These are phyloP conservation scores for Phragmatobia fuliginosa DNA, from an alignment of 2,888 invertebrate genomes.

Conservation along the genomic window DNA sequence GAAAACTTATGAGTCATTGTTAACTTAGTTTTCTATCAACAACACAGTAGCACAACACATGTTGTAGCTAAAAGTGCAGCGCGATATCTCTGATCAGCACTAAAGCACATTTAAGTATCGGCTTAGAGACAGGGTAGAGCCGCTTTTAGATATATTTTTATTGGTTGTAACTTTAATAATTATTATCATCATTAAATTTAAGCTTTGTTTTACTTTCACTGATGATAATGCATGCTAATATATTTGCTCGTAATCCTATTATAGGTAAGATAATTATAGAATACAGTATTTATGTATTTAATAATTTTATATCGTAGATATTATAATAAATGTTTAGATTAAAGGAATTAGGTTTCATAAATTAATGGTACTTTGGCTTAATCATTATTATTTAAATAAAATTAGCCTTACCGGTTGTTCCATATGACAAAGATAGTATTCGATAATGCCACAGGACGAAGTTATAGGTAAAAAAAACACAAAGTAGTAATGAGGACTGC, in stretches of 20 bases:
- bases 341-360: neutral
- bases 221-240: neutral
- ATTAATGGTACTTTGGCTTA: neutral
- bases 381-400: too few relatives aligned
- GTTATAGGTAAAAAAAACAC: too few relatives aligned
- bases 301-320: neutral
- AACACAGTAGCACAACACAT: slow-evolving; percentile 69
- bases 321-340: neutral
- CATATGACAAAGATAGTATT: too few relatives aligned
- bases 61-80: slow-evolving; percentile 75
- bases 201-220: neutral
- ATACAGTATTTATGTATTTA: neutral
- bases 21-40: slow-evolving; percentile 61
- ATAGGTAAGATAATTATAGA: neutral
- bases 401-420: too few relatives aligned
- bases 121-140: slow-evolving; percentile 45
- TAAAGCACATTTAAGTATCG: slow-evolving; percentile 67
- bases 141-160: slow-evolving; percentile 13
- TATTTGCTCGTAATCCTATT: neutral
- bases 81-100: slow-evolving; percentile 47
- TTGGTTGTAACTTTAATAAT: neutral
- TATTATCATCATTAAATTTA: neutral
- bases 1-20: slow-evolving; percentile 1
- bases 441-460: too few relatives aligned
- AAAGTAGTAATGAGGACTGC: too few relatives aligned